Percentiles rank a stretch among this genome's conserved stretches.
phyloP scores from a whole-genome alignment of 2,888 invertebrate genomes.

The Auanema sp. region DNA sequence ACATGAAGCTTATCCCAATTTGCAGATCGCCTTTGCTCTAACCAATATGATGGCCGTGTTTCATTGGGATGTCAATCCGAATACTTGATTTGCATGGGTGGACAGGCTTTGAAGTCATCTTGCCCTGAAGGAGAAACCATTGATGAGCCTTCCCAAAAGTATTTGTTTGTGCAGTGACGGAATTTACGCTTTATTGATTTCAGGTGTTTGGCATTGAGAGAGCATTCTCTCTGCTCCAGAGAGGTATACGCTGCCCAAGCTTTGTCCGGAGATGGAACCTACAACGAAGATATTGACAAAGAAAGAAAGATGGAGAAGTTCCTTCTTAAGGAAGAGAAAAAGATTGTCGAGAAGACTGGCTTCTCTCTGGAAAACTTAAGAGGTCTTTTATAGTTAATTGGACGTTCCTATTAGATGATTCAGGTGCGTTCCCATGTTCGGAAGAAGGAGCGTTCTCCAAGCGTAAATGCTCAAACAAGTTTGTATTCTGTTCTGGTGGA shows the following conservation, averaged over 20 bases:
- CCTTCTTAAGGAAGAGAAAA: too few species aligned
- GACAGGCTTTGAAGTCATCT: not conserved
- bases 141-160: constrained; percentile 3
- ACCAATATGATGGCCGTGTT: not conserved
- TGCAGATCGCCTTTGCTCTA: too few species aligned
- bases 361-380: not conserved
- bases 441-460: not conserved
- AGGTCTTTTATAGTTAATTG: not conserved
- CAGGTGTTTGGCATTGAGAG: constrained; percentile 1
- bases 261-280: too few species aligned
- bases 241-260: too few species aligned
- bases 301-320: too few species aligned
- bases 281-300: too few species aligned
- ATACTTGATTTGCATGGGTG: constrained; percentile 1
- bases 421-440: constrained; percentile 1
- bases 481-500: not conserved
- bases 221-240: not conserved
- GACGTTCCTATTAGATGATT: not conserved
- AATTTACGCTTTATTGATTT: not conserved
- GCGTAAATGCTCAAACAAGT: not conserved
- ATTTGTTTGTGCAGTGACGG: not conserved
- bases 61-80: not conserved
- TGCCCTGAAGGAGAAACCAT: constrained; percentile 6
- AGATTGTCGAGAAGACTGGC: not conserved
- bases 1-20: too few species aligned